phyloP scores from a whole-genome alignment of 2,797 vertebrate species.

The Lepilemur ruficaudatus region DNA sequence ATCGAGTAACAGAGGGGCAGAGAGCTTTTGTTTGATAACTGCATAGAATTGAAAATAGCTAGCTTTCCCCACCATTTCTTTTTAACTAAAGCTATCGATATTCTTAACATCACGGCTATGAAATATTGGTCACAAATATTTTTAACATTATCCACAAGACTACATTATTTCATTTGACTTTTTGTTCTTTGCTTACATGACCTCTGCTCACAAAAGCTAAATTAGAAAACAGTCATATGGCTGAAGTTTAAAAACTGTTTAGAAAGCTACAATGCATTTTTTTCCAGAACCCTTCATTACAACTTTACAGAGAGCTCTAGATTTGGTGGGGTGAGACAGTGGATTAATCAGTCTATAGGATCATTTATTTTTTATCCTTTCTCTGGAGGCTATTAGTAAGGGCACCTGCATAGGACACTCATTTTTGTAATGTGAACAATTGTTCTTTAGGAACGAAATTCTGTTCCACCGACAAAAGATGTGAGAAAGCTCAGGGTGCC shows the following conservation, averaged over 20 bases:
- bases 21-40: neutral
- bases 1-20: neutral
- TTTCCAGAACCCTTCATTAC: neutral
- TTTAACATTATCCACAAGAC: neutral
- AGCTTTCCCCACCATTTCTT: neutral
- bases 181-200: neutral
- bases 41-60: neutral
- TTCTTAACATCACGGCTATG: neutral
- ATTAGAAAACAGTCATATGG: neutral
- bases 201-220: neutral
- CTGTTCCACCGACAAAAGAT: slow-evolving; percentile 59
- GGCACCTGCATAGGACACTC: slow-evolving; percentile 10
- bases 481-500: slow-evolving; percentile 30
- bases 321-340: neutral
- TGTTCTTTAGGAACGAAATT: slow-evolving; percentile 70
- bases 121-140: neutral
- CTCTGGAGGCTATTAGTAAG: slow-evolving; percentile 27
- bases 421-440: slow-evolving; percentile 70
- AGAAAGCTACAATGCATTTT: neutral
- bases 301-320: neutral
- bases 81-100: neutral
- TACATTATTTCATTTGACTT: neutral
- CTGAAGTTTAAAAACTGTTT: slow-evolving; percentile 36
- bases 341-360: slow-evolving; percentile 47
- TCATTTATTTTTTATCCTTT: slow-evolving; percentile 53